A percentile compares a stretch with the other conserved stretches of the same genome.
Conservation (phyloP, 2,888 invertebrate genomes). For the Epicampocera succincta region DNA sequence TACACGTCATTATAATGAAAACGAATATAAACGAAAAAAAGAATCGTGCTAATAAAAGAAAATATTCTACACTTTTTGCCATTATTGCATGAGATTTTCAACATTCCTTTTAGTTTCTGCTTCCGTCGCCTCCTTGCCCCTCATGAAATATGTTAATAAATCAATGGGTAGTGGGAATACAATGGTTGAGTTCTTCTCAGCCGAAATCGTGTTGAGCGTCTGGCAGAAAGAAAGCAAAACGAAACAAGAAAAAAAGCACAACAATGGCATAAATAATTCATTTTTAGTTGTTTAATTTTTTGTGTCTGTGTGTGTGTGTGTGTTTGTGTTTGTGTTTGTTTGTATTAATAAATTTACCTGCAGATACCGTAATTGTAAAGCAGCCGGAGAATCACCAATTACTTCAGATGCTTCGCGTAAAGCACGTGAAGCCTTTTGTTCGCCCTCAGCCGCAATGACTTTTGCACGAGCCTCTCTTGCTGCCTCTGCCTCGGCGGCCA, state of each 20-base stretch:
- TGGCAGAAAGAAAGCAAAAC: conserved; percentile 80
- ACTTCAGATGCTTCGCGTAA: conserved; percentile 96
- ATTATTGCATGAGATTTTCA: conserved; percentile 40
- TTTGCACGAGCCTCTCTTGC: conserved; percentile 94
- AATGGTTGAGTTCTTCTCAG: conserved; percentile 98
- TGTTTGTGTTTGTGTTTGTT: not conserved
- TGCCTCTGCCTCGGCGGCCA: conserved; percentile 97
- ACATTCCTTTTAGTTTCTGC: conserved; percentile 44
- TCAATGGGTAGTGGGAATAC: conserved; percentile 93
- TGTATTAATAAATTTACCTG: conserved; percentile 83
- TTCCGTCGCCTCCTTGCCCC: conserved; percentile 76
- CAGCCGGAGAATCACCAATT: conserved; percentile 94
- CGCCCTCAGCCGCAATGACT: conserved; percentile 97
- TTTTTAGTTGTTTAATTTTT: not conserved
- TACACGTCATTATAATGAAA: conserved; percentile 25
- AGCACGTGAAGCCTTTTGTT: conserved; percentile 95
- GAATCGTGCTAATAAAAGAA: not conserved
- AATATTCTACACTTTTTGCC: not conserved
- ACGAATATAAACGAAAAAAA: not conserved
- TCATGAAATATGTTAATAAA: conserved; percentile 88
- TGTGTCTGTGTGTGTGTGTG: not conserved
- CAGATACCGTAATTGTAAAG: conserved; percentile 94
- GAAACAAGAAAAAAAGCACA: conserved; percentile 23
- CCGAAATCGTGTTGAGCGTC: conserved; percentile 96
- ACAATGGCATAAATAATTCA: conserved; percentile 43